Base-by-base conservation (phyloP, 2,888 invertebrate genomes). In the Lutraria lutraria region DNA sequence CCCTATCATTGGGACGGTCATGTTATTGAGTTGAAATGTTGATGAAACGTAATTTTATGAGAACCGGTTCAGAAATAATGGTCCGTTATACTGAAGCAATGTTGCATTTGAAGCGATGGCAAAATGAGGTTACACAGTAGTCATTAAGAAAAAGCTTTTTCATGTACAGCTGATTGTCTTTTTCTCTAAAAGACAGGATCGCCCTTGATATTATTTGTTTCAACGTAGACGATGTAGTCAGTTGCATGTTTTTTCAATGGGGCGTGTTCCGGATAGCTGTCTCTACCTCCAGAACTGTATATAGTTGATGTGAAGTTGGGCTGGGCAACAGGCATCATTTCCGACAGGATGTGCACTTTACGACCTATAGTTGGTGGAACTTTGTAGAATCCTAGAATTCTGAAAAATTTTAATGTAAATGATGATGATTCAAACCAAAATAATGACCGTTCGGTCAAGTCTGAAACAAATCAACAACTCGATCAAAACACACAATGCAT, bases 321-420 rank as follows among this genome's bases (percentile, higher is more conserved):
- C 25, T 68, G 25, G 1, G 63, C 63, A n/a, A 68, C 63, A 10
- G 63, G 8, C 25, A 68, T 68, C 63, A 91, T 56, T 56, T 91
- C 89, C 8, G 86, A 68, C 31, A 88, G 86, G 25, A 91, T 52
- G 72, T 91, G 89, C 29, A 91, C 19, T 53, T 21, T 72, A 52
- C 91, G 63, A 13, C 91, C 89, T 13, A 87, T 52, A 0, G 91
- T 91, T 3, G 89, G 91, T 15, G 91, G 91, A 8, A 91, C 91
- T 34, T 89, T 53, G 60, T 89, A 87, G 43, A 91, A 91, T 19
- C 91, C 91, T 8, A 91, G 68, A 4, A 89, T 8, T 25, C 91
- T 91, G 86, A 29, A 84, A n/a, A n/a, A n/a, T n/a, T n/a, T 72
- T 21, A 15, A 56, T 16, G 3, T 2, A 56, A 56, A 16, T 56